Evolutionary conservation across 2,888 invertebrate genomes (phyloP).

Genomic region (Auanema freiburgensis): DNA sequence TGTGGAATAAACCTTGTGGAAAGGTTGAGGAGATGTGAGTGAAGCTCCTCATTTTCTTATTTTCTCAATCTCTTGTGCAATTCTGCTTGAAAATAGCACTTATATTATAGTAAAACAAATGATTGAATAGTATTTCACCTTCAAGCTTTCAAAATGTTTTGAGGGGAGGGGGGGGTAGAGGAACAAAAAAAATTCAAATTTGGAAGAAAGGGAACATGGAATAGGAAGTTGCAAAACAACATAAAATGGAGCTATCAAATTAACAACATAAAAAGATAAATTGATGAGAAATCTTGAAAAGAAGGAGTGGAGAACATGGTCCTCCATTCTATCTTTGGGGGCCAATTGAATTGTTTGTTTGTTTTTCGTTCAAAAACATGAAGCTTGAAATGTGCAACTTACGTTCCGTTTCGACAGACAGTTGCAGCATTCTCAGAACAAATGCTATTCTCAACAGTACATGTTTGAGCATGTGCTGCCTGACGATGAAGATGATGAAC

Average conservation of each 20-base stretch:
- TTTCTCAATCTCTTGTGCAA: slow-evolving; percentile 1
- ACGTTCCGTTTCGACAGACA: slow-evolving; percentile 61
- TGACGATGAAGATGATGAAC: too few relatives aligned
- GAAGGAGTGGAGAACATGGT: background rate
- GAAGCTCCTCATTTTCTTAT: background rate
- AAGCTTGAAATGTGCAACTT: slow-evolving; percentile 27
- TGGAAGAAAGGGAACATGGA: too few relatives aligned
- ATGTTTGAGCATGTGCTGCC: slow-evolving; percentile 7
- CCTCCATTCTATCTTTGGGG: background rate
- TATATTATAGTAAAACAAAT: too few relatives aligned
- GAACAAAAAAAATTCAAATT: too few relatives aligned
- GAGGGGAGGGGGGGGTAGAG: too few relatives aligned
- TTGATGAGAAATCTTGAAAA: too few relatives aligned
- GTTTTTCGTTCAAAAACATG: background rate
- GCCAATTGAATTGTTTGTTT: background rate
- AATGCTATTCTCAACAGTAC: slow-evolving; percentile 37
- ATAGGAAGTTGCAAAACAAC: too few relatives aligned
- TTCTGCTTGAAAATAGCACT: background rate
- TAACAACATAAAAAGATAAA: too few relatives aligned
- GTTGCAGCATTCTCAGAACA: slow-evolving; percentile 60
- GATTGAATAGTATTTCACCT: too few relatives aligned
- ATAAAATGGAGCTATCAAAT: too few relatives aligned
- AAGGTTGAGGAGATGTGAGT: background rate
- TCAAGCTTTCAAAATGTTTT: too few relatives aligned
- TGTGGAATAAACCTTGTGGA: background rate